Conservation (phyloP, 1,140 invertebrate species). For the Pinna nobilis region DNA sequence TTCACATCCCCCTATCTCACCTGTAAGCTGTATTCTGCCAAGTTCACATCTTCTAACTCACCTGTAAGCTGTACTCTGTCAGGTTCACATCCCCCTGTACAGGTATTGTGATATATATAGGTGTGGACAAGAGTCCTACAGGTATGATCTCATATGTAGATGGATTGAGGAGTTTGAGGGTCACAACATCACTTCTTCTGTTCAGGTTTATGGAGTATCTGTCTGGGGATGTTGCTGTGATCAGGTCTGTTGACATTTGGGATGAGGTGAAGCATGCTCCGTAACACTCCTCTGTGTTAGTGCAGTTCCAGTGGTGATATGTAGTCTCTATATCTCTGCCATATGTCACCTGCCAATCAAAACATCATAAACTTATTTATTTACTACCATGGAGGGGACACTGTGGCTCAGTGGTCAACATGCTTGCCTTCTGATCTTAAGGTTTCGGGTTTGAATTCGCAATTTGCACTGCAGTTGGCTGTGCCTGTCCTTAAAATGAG, state of each 20-base stretch:
- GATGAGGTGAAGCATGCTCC: constrained; percentile 29
- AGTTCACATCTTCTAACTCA: not conserved
- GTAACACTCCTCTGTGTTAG: constrained; percentile 11
- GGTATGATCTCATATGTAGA: constrained; percentile 1
- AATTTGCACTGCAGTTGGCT: too few species aligned
- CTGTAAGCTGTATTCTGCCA: too few species aligned
- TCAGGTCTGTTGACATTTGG: constrained; percentile 24
- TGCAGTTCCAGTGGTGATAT: constrained; percentile 32
- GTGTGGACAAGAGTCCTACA: not conserved
- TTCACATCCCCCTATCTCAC: not conserved
- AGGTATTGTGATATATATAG: constrained; percentile 1
- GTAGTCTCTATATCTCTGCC: not conserved
- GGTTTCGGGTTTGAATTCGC: too few species aligned
- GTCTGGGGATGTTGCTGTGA: constrained; percentile 23
- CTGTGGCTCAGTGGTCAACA: too few species aligned
- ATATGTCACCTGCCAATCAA: constrained; percentile 19
- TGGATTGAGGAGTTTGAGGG: constrained; percentile 22
- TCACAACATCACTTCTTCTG: constrained; percentile 20
- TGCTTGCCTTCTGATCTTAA: too few species aligned
- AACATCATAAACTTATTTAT: not conserved
- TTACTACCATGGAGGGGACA: too few species aligned
- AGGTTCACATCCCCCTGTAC: constrained; percentile 13
- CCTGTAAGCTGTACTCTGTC: constrained; percentile 24
- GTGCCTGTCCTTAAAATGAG: too few species aligned
- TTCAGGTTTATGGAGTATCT: constrained; percentile 9